Conservation (phyloP, 2,888 invertebrate species). For the Bombyx huttoni region DNA sequence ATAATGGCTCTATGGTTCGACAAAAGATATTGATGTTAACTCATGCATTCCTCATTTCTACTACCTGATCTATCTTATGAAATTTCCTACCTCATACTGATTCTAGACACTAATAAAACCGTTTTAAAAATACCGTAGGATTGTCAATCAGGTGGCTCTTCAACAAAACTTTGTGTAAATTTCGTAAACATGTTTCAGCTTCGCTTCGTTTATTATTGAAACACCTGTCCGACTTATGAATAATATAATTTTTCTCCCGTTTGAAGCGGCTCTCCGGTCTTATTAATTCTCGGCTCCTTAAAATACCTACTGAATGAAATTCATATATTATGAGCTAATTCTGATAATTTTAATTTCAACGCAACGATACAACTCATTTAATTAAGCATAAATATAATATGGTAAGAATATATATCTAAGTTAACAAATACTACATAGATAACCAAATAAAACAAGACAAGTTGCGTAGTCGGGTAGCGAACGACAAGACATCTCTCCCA, state of each 20-base stretch:
- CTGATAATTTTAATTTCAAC: too few species aligned
- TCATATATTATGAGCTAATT: too few species aligned
- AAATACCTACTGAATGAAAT: not conserved
- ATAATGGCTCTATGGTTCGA: too few species aligned
- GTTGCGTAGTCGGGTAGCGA: constrained; percentile 3
- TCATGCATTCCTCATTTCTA: too few species aligned
- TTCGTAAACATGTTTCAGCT: not conserved
- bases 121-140: too few species aligned
- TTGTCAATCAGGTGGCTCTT: not conserved
- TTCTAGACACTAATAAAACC: too few species aligned
- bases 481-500: constrained; percentile 2
- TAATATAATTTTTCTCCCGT: not conserved
- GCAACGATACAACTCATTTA: too few species aligned
- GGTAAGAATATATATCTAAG: not conserved
- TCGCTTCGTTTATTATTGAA: not conserved
- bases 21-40: too few species aligned
- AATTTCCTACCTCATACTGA: too few species aligned
- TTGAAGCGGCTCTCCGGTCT: not conserved
- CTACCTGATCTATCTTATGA: too few species aligned
- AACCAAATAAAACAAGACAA: constrained; percentile 2
- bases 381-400: too few species aligned
- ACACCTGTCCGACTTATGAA: not conserved
- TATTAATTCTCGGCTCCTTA: not conserved
- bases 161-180: not conserved
- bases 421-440: not conserved